Percentiles rank a stretch among this genome's conserved stretches.
Conservation (phyloP, 2,113 vertebrate genomes). For the Aleadryas rufinucha region DNA sequence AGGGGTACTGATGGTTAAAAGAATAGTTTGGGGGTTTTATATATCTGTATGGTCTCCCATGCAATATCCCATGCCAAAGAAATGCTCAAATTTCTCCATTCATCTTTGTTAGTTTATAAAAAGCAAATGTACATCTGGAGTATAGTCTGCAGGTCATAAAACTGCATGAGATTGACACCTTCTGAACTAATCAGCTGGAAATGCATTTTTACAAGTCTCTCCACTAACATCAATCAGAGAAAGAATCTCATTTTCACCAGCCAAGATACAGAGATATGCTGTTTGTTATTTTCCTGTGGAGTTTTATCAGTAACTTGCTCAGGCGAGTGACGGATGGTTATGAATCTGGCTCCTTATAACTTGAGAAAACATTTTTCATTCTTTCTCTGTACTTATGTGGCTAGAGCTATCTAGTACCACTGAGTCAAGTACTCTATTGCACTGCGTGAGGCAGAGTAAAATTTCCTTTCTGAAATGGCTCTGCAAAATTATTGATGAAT, state of each 20-base stretch:
- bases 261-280: constrained; percentile 68
- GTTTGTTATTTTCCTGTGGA: constrained; percentile 79
- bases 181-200: constrained; percentile 85
- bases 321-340: constrained; percentile 79
- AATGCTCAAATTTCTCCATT: constrained; percentile 76
- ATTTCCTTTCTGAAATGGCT: constrained; percentile 43
- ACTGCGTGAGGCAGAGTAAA: constrained; percentile 27
- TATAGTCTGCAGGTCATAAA: constrained; percentile 80
- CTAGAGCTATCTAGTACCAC: constrained; percentile 52
- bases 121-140: constrained; percentile 82
- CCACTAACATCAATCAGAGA: constrained; percentile 79
- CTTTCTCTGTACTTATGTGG: constrained; percentile 51
- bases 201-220: constrained; percentile 83
- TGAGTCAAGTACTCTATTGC: constrained; percentile 51
- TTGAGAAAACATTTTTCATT: constrained; percentile 76
- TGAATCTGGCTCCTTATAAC: constrained; percentile 75
- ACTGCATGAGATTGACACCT: constrained; percentile 79
- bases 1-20: constrained; percentile 15
- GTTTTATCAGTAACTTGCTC: constrained; percentile 80
- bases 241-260: constrained; percentile 82
- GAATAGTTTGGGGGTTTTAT: not conserved
- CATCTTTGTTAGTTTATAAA: constrained; percentile 90
- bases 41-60: constrained; percentile 34
- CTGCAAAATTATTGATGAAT: constrained; percentile 55
- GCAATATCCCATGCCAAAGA: constrained; percentile 63